Percentiles rank a stretch among this genome's conserved stretches.
These are phyloP conservation scores for Amblyjoppa fuscipennis DNA, from an alignment of 2,888 invertebrate genomes.

Conservation along the genomic window DNA sequence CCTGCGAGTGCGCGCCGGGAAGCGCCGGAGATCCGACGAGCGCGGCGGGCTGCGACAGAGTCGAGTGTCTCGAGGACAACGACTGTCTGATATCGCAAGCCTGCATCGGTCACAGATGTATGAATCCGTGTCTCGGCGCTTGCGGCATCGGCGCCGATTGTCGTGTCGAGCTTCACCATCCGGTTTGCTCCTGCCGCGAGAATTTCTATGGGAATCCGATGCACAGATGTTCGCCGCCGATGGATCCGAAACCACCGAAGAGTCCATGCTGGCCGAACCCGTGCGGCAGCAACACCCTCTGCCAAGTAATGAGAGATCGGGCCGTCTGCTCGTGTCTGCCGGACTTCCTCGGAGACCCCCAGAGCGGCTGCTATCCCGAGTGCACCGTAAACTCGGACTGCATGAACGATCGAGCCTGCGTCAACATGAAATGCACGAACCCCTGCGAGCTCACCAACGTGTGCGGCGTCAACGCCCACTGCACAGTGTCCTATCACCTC, in stretches of 20 bases:
- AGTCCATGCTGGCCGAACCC: slow-evolving; percentile 91
- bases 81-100: slow-evolving; percentile 91
- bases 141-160: slow-evolving; percentile 92
- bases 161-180: slow-evolving; percentile 92
- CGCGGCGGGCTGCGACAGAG: slow-evolving; percentile 90
- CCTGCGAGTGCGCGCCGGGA: slow-evolving; percentile 91
- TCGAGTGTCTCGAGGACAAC: slow-evolving; percentile 92
- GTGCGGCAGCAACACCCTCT: slow-evolving; percentile 93
- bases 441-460: slow-evolving; percentile 90
- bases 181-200: slow-evolving; percentile 91
- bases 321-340: slow-evolving; percentile 92
- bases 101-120: slow-evolving; percentile 93
- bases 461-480: slow-evolving; percentile 93
- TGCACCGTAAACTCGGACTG: slow-evolving; percentile 95
- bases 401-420: slow-evolving; percentile 90
- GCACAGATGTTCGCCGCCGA: slow-evolving; percentile 89
- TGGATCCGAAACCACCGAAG: slow-evolving; percentile 86
- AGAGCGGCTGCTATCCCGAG: slow-evolving; percentile 91
- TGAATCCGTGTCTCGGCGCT: slow-evolving; percentile 93
- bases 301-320: slow-evolving; percentile 89
- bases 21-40: slow-evolving; percentile 92
- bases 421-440: slow-evolving; percentile 91
- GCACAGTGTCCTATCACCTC: slow-evolving; percentile 92
- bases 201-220: slow-evolving; percentile 93
- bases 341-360: slow-evolving; percentile 93